Evolutionary conservation across 2,113 vertebrate species (phyloP), one percentile per base, ranked within the genome.

Genomic region (Osmerus mordax): DNA sequence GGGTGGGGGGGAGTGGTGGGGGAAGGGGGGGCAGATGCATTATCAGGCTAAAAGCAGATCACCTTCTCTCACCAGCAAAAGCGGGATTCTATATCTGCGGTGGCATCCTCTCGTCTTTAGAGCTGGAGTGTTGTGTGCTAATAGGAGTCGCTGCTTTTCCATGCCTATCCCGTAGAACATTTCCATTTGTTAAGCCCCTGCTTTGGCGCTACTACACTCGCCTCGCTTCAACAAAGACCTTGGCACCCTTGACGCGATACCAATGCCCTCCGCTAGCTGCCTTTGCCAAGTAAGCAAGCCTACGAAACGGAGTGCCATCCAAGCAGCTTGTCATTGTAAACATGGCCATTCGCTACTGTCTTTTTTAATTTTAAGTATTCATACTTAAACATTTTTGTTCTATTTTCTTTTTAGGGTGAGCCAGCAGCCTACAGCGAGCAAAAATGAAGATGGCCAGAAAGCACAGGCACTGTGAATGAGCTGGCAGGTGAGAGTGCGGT

Each of bases 401-500:
- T 84, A 19, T 81, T 84, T 52, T 71, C 29, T 76, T 87, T 86
- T 71, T 83, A 91, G 90, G 81, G 72, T 59, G 66, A 76, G 69
- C 67, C 65, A 78, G 79, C 64, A 63, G 25, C 77, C 66, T 67
- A 75, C 81, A 81, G 78, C 74, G 78, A 71, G 74, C 72, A 79
- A 84, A 77, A 19, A 80, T 80, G 78, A 88, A 85, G 85, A 88
- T 87, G 84, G 84, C 81, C 69, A 75, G 79, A 85, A 81, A 72
- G 75, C 65, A 64, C 67, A 70, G 86, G 71, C 83, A 78, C 77
- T 79, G 74, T 81, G 70, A 87, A 73, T 91, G 82, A 90, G 78
- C 61, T 87, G 88, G 84, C 88, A 92, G 90, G 92, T 93, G 81
- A 88, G 70, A 60, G 69, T 2, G 36, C 16, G 67, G 18, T 58